Base-by-base conservation (phyloP, 2,113 vertebrate species). In the Neomonachus schauinslandi region DNA sequence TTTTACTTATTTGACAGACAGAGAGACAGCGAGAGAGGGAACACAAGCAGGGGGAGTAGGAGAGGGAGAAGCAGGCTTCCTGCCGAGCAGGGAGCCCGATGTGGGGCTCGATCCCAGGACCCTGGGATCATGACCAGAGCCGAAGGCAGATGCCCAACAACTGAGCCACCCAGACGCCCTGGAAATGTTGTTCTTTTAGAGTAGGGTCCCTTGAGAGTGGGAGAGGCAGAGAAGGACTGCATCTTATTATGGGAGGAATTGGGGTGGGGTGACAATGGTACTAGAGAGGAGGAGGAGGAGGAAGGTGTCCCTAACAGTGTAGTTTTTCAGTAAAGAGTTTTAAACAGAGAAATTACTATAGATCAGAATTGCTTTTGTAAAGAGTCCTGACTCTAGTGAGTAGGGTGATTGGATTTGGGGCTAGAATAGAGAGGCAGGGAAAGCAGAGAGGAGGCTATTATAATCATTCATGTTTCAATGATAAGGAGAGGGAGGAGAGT, bases 101-200 rank as follows among this genome's bases (percentile, higher is more conserved):
- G 46, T 7, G 46, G 46, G 46, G 7, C 46, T 46, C 7, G 7
- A 46, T 46, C 46, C 46, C 1, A 46, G 46, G 46, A 46, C 46
- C 46, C 46, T 46, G 46, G 46, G 46, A 46, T 46, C 46, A 46
- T 46, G 46, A 46, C 46, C 46, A 8, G 46, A 46, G 46, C 46
- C 46, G 46, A 46, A 46, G 46, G 46, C 46, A 46, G 46, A 46
- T 46, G 46, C 46, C 46, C 46, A 46, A 46, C 46, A 46, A 46
- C 46, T 46, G 46, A 46, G 46, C 46, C 46, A 46, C 46, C 46
- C 46, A 46, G 46, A 8, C 8, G 71, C 81, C 39, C 81, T 79
- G 65, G 89, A 82, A 93, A 93, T 89, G 59, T 93, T 93, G 76
- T 76, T 91, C n/a, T 93, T 96, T 92, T 69, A 69, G 55, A 77